These are phyloP conservation scores for Etheostoma nigrum DNA, from an alignment of 2,797 vertebrate genomes.

Conservation along the genomic window DNA sequence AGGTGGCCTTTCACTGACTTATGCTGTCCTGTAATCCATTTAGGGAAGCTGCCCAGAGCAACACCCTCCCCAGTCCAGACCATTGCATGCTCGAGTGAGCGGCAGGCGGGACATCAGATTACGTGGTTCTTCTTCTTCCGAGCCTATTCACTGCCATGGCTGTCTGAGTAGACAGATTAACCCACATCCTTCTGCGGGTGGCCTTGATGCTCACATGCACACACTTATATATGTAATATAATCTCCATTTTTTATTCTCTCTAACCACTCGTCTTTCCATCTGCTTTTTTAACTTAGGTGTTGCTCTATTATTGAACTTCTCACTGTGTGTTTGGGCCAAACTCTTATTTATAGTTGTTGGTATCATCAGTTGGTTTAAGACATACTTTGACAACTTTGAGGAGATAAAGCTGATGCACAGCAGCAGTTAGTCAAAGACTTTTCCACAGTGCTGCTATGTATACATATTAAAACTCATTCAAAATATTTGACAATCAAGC, in stretches of 20 bases:
- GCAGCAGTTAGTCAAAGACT: not conserved
- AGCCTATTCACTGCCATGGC: conserved; percentile 22
- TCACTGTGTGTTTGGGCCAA: not conserved
- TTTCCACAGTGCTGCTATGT: not conserved
- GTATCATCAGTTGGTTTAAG: not conserved
- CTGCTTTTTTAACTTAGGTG: not conserved
- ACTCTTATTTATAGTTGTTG: not conserved
- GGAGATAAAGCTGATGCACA: not conserved
- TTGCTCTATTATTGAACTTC: not conserved
- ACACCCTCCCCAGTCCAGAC: conserved; percentile 26
- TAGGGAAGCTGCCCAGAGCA: conserved; percentile 59
- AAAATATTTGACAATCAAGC: no score
- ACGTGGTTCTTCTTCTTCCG: conserved; percentile 36
- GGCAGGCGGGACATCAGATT: conserved; percentile 71
- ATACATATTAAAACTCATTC: not conserved
- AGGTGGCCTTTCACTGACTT: conserved; percentile 66
- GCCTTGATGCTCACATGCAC: conserved; percentile 30
- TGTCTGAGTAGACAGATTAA: conserved; percentile 67
- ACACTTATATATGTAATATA: not conserved
- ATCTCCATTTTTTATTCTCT: conserved; percentile 3
- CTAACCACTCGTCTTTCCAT: not conserved
- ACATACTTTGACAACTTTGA: not conserved
- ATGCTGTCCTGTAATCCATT: conserved; percentile 72
- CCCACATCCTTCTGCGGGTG: conserved; percentile 20
- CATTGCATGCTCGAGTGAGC: conserved; percentile 28